Conservation (phyloP, 2,797 vertebrate species). For the Galaxias olidus region DNA sequence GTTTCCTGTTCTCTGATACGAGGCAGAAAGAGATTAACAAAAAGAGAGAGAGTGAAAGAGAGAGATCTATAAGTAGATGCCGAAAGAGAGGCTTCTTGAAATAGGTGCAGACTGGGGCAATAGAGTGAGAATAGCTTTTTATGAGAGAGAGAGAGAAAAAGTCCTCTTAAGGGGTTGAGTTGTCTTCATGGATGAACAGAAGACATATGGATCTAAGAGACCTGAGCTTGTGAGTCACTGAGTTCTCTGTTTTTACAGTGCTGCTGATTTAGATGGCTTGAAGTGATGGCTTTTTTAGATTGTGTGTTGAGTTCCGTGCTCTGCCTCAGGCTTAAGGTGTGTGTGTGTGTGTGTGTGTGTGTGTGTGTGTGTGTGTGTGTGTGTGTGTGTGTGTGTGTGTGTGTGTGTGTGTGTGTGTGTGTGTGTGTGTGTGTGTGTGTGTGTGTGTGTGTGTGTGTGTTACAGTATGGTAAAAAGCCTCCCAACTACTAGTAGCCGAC, state of each 20-base stretch:
- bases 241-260: too few species aligned
- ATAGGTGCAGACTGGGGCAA: not conserved
- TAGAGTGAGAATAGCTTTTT: not conserved
- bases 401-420: not conserved
- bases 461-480: too few species aligned
- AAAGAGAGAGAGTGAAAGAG: not conserved
- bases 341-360: not conserved
- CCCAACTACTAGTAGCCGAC: not conserved
- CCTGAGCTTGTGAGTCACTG: too few species aligned
- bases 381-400: not conserved
- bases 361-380: not conserved
- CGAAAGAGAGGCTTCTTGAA: not conserved
- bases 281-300: too few species aligned
- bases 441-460: not conserved
- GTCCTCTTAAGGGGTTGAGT: too few species aligned
- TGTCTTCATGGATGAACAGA: too few species aligned
- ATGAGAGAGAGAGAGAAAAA: too few species aligned
- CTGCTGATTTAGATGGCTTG: too few species aligned
- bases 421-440: not conserved
- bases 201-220: too few species aligned
- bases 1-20: constrained; percentile 14
- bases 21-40: not conserved
- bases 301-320: too few species aligned
- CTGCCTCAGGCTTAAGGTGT: not conserved
- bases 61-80: not conserved